These are phyloP conservation scores for Ichneumoninae sp. DNA, from an alignment of 2,888 invertebrate genomes.

Conservation along the genomic window DNA sequence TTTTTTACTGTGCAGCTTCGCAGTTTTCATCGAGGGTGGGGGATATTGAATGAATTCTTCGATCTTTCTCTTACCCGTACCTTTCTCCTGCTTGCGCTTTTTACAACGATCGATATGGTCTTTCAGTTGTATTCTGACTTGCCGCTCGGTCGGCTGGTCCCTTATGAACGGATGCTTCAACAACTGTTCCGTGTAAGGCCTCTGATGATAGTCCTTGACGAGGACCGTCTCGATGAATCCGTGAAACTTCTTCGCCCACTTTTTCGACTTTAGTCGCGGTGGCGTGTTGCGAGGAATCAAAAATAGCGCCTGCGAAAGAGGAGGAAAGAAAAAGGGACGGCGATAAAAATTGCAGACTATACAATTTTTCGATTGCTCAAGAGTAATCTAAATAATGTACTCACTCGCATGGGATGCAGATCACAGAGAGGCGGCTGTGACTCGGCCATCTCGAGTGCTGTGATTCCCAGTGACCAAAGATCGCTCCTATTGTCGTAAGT, in stretches of 20 bases:
- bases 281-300: constrained; percentile 99
- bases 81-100: constrained; percentile 96
- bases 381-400: constrained; percentile 63
- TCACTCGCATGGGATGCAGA: constrained; percentile 97
- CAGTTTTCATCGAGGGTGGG: background rate
- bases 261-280: constrained; percentile 98
- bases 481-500: constrained; percentile 99
- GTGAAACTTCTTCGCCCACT: constrained; percentile 99
- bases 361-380: background rate
- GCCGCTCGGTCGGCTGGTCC: constrained; percentile 99
- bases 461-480: constrained; percentile 97
- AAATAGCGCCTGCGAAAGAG: constrained; percentile 90
- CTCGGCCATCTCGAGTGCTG: constrained; percentile 99
- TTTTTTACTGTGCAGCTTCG: background rate
- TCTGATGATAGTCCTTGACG: constrained; percentile 99
- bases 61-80: constrained; percentile 84
- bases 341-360: constrained; percentile 6
- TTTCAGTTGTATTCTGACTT: constrained; percentile 98
- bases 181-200: constrained; percentile 99
- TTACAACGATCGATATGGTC: constrained; percentile 99
- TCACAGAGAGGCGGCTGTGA: constrained; percentile 99
- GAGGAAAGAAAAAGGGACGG: background rate
- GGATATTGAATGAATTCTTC: constrained; percentile 31
- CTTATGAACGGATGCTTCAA: constrained; percentile 98
- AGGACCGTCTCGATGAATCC: constrained; percentile 99